phyloP scores from a whole-genome alignment of 2,888 invertebrate species.

The Loripinus fragilis region DNA sequence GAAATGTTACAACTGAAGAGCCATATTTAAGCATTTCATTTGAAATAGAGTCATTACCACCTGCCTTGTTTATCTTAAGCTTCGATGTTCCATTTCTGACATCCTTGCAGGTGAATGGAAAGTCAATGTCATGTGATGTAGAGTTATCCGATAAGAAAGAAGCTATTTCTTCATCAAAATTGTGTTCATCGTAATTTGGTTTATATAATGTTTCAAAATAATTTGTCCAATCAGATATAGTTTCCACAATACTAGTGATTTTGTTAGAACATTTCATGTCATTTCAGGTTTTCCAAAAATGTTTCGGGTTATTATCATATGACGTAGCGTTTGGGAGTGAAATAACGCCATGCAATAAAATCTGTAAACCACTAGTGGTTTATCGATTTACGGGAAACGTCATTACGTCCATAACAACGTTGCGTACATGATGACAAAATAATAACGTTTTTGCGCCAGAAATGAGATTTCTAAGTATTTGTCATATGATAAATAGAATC shows the following conservation, averaged over 20 bases:
- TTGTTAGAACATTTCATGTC: background rate
- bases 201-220: conserved; percentile 2
- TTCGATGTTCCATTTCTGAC: background rate
- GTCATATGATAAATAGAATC: too few species aligned
- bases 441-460: too few species aligned
- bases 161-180: background rate
- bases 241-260: background rate
- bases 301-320: too few species aligned
- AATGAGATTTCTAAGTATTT: too few species aligned
- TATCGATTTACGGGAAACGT: too few species aligned
- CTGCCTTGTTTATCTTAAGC: conserved; percentile 9
- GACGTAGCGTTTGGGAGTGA: too few species aligned
- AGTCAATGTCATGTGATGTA: conserved; percentile 1
- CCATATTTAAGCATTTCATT: conserved; percentile 25
- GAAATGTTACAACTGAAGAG: background rate
- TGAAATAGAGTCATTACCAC: conserved; percentile 8
- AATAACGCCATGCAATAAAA: too few species aligned
- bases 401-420: too few species aligned
- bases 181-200: background rate
- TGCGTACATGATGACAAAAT: too few species aligned
- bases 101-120: conserved; percentile 16
- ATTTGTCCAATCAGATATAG: background rate
- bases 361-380: too few species aligned
- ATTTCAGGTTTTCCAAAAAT: conserved; percentile 16
- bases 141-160: background rate